Base-by-base conservation (phyloP, 2,888 invertebrate genomes). In the Melieria picta region DNA sequence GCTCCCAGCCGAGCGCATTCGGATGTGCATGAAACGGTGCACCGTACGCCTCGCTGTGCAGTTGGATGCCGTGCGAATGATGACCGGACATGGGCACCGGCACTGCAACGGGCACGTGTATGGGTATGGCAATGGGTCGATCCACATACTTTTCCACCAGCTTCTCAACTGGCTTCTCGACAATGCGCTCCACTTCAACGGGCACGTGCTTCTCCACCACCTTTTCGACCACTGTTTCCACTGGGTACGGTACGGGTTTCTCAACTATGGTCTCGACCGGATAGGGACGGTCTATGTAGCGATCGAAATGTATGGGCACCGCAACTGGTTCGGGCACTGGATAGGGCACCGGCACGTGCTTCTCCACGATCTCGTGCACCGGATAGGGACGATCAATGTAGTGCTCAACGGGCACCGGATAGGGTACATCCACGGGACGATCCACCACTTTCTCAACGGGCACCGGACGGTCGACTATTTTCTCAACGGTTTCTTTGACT, bases 181-280 rank as follows among this genome's bases (percentile, higher is more conserved):
- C 88, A 1, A 90, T 89, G 76, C 90, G 91, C 78, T 92, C 91
- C 0, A 92, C 89, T 48, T 91, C 87, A 69, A 89, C 80, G 13
- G 87, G 83, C 4, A 86, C 82, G 69, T 85, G 85, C 7, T 87
- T 81, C 1, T 87, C 86, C 6, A 86, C 84, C 10, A 84, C 87
- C 74, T 89, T 90, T 75, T 91, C 90, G 0, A 90, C 86, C 0
- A 90, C 79, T 76, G 88, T 90, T 72, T 90, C 90, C 0, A 88
- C 86, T 1, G 86, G 84, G 71, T 90, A 85, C 0, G 87, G 87
- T 3, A 87, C 16, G 1, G 86, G 88, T 73, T 89, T 89, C 72
- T 89, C 89, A 0, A 89, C 86, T 4, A 81, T 80, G 7, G 83
- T 83, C 62, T 84, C 81, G 0, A 86, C 81, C 0, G 86, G 83